phyloP scores from a whole-genome alignment of 92 coral and sea anemone species.

The Zoanthus sociatus region DNA sequence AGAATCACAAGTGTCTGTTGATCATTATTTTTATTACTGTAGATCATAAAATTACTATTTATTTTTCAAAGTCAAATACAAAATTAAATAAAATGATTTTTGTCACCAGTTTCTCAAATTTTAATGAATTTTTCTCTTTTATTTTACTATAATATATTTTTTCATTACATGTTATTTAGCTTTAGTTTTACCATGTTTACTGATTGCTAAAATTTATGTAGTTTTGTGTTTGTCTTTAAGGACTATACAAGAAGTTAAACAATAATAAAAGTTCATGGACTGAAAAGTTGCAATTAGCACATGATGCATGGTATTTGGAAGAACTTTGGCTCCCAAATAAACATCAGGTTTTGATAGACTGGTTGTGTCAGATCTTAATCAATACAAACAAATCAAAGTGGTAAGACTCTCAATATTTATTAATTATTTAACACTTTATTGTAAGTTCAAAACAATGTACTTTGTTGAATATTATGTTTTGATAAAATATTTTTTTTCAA shows the following conservation, averaged over 20 bases:
- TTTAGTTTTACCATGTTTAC: too few relatives aligned
- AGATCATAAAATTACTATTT: too few relatives aligned
- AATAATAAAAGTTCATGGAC: conserved; percentile 57
- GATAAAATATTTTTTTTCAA: too few relatives aligned
- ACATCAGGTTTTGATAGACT: conserved; percentile 79
- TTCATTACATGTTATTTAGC: too few relatives aligned
- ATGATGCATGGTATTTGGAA: conserved; percentile 68
- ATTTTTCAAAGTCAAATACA: too few relatives aligned
- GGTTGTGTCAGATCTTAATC: conserved; percentile 75
- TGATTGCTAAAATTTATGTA: not conserved
- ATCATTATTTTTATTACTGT: too few relatives aligned
- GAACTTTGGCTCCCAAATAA: conserved; percentile 84
- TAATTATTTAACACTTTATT: not conserved
- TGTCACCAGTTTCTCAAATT: too few relatives aligned
- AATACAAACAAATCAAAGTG: conserved; percentile 54
- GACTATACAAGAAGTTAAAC: conserved; percentile 76
- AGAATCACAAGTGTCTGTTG: too few relatives aligned
- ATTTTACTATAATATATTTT: too few relatives aligned
- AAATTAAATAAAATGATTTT: too few relatives aligned
- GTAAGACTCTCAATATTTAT: conserved; percentile 14
- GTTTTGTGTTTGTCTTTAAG: conserved; percentile 26
- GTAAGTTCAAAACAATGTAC: not conserved
- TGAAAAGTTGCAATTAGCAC: conserved; percentile 69
- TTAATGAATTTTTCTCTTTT: too few relatives aligned
- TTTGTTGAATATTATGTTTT: not conserved